These are phyloP conservation scores for Centropus unirufus DNA, from an alignment of 2,113 vertebrate species.

Conservation along the genomic window DNA sequence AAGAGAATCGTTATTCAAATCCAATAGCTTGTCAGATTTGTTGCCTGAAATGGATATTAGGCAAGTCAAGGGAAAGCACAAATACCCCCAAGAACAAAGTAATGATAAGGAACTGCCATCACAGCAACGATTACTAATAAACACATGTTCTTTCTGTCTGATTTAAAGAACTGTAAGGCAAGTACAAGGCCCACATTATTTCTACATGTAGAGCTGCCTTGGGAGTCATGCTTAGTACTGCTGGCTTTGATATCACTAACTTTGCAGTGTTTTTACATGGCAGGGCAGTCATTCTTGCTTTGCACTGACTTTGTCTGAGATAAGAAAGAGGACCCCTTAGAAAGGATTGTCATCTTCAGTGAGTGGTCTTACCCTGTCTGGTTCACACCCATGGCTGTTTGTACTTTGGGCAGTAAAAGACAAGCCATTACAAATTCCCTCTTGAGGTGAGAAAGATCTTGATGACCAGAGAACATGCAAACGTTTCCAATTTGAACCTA, in stretches of 20 bases:
- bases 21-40: neutral
- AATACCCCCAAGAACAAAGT: fast-evolving
- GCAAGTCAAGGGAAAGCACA: neutral
- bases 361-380: neutral
- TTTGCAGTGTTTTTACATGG: neutral
- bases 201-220: neutral
- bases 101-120: neutral
- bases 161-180: neutral
- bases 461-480: neutral
- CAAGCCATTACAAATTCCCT: neutral
- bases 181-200: neutral
- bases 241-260: neutral
- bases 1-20: neutral
- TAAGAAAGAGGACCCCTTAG: neutral
- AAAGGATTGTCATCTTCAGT: neutral
- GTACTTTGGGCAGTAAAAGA: neutral
- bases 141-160: neutral
- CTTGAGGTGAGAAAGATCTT: neutral
- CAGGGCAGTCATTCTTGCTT: neutral
- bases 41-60: neutral
- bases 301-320: neutral
- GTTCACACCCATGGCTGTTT: neutral
- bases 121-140: neutral
- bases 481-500: neutral
- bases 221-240: neutral